phyloP scores from a whole-genome alignment of 2,113 vertebrate genomes.

The Eurypyga helias region DNA sequence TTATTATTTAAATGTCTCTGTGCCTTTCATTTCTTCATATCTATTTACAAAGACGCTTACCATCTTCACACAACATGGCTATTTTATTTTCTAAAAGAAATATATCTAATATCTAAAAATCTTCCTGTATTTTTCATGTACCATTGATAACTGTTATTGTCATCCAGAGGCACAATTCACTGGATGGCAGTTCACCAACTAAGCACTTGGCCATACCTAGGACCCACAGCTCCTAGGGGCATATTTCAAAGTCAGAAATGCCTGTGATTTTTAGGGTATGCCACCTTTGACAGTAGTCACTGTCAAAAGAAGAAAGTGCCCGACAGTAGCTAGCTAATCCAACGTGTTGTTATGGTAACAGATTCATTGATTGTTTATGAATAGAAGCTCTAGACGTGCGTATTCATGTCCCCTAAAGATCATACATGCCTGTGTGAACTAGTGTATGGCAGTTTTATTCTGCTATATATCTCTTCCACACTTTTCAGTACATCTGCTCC shows the following conservation, averaged over 20 bases:
- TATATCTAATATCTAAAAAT: neutral
- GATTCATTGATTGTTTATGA: neutral
- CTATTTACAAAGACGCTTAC: neutral
- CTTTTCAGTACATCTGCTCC: neutral
- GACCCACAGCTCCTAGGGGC: neutral
- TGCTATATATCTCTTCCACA: neutral
- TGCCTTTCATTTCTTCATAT: neutral
- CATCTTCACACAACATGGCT: neutral
- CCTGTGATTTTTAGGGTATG: neutral
- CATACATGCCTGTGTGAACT: accelerated
- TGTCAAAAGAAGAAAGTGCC: too few relatives aligned
- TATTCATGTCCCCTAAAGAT: neutral
- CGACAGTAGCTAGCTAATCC: neutral
- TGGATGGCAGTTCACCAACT: neutral
- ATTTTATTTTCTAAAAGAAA: neutral
- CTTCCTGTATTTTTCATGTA: neutral
- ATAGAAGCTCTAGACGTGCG: neutral
- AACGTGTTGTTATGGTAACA: neutral
- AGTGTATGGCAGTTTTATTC: accelerated
- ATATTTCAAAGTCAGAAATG: neutral
- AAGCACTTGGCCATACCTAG: neutral
- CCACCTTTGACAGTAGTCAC: neutral
- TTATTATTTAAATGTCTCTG: neutral
- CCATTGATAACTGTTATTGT: neutral
- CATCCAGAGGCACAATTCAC: neutral